Evolutionary conservation across 2,888 invertebrate species (phyloP).

Genomic region (Megastigmus dorsalis): DNA sequence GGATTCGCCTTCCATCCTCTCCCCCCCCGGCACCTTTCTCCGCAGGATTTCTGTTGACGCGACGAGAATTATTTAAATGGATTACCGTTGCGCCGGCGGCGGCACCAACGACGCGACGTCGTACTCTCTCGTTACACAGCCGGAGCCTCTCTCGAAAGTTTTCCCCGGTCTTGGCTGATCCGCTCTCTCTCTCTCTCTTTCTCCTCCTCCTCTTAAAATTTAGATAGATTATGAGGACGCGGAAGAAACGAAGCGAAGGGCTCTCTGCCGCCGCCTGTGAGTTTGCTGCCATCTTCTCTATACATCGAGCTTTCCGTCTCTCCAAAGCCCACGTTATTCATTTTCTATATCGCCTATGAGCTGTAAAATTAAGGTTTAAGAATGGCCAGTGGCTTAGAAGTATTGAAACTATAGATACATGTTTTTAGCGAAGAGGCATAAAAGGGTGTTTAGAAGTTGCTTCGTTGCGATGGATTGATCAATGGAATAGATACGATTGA

Average conservation of each 20-base stretch:
- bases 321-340: too few species aligned
- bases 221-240: conserved; percentile 72
- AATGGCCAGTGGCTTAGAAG: too few species aligned
- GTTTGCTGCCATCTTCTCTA: background rate
- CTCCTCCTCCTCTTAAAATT: conserved; percentile 72
- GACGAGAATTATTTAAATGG: conserved; percentile 72
- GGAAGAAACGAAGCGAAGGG: conserved; percentile 56
- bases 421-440: too few species aligned
- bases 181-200: too few species aligned
- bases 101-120: conserved; percentile 4
- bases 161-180: conserved; percentile 54
- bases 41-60: conserved; percentile 60
- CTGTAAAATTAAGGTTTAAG: too few species aligned
- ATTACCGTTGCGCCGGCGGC: conserved; percentile 63
- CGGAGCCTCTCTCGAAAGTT: conserved; percentile 29
- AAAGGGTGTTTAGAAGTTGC: too few species aligned
- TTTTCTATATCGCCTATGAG: too few species aligned
- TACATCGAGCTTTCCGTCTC: background rate
- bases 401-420: too few species aligned
- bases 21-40: background rate
- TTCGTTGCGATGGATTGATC: too few species aligned
- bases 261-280: conserved; percentile 37
- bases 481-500: too few species aligned
- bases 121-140: conserved; percentile 24
- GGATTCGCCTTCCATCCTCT: background rate